A percentile compares a stretch with the other conserved stretches of the same genome.
These are phyloP conservation scores for Polyploca ridens DNA, from an alignment of 2,888 invertebrate species.

Conservation along the genomic window DNA sequence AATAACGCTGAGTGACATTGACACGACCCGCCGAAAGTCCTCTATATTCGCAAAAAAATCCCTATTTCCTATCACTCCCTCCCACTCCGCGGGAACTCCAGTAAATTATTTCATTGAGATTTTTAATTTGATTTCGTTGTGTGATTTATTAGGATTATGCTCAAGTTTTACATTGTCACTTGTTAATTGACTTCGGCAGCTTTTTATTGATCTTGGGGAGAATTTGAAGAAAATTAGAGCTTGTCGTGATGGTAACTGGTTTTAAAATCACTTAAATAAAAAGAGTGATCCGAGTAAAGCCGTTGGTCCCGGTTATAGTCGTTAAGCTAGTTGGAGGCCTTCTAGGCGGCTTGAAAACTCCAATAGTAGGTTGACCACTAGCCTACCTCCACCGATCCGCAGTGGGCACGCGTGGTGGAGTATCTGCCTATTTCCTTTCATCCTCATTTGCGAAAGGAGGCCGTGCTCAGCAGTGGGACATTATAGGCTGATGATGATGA, in stretches of 20 bases:
- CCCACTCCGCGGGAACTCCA: conserved; percentile 20
- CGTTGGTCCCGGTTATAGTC: too few relatives aligned
- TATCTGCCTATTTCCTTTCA: too few relatives aligned
- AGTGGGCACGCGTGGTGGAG: too few relatives aligned
- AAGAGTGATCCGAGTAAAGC: too few relatives aligned
- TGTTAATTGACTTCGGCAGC: background rate
- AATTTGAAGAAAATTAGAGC: background rate
- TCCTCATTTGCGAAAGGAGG: too few relatives aligned
- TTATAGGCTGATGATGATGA: too few relatives aligned
- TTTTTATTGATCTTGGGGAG: background rate
- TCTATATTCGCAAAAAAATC: conserved; percentile 26
- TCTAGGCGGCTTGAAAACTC: too few relatives aligned
- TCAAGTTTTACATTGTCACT: background rate
- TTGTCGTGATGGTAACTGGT: background rate
- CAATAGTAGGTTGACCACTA: too few relatives aligned
- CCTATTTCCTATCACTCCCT: conserved; percentile 25
- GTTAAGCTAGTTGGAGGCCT: too few relatives aligned
- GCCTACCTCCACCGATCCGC: too few relatives aligned
- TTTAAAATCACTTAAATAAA: background rate
- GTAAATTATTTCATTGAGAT: conserved; percentile 33
- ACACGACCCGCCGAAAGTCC: conserved; percentile 47
- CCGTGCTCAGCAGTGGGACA: too few relatives aligned
- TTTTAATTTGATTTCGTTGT: conserved; percentile 12
- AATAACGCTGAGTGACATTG: conserved; percentile 66
- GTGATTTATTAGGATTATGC: conserved; percentile 11